A percentile compares a stretch with the other conserved stretches of the same genome.
These are phyloP conservation scores for Parelbella ahira DNA, from an alignment of 2,888 invertebrate genomes.

Conservation along the genomic window DNA sequence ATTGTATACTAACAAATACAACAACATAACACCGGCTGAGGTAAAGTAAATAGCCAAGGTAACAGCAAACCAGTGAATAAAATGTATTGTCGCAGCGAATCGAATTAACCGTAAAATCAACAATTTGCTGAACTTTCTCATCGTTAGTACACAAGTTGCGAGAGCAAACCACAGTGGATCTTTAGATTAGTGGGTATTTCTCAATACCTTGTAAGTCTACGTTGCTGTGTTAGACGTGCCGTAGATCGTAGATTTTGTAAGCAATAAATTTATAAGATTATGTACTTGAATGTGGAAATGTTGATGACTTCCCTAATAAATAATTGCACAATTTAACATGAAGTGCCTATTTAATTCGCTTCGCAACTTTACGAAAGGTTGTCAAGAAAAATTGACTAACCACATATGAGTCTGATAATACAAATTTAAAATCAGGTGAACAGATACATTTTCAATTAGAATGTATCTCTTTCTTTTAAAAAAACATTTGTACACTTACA, in stretches of 20 bases:
- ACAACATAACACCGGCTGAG: background rate
- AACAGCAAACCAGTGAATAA: conserved; percentile 21
- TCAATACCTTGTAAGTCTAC: conserved; percentile 20
- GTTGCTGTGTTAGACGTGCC: conserved; percentile 20
- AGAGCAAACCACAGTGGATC: conserved; percentile 21
- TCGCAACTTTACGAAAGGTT: no score
- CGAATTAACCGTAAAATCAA: conserved; percentile 31
- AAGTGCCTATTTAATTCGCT: background rate
- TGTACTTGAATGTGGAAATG: conserved; percentile 1
- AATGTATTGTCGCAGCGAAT: conserved; percentile 16
- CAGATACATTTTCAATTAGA: no score
- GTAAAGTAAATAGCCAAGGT: conserved; percentile 1
- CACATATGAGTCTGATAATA: no score
- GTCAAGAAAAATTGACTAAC: no score
- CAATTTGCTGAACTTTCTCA: conserved; percentile 32
- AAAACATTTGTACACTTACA: no score
- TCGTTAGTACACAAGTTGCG: conserved; percentile 31
- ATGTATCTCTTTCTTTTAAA: no score
- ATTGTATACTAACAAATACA: background rate
- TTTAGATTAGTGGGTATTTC: conserved; percentile 20
- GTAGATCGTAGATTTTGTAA: conserved; percentile 17
- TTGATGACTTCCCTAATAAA: conserved; percentile 2
- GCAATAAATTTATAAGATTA: conserved; percentile 22
- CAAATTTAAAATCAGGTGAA: no score
- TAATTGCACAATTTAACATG: background rate